A percentile compares a stretch with the other conserved stretches of the same genome.
Evolutionary conservation across 1,140 invertebrate species (phyloP).

Genomic region (Drosophila mojavensis): DNA sequence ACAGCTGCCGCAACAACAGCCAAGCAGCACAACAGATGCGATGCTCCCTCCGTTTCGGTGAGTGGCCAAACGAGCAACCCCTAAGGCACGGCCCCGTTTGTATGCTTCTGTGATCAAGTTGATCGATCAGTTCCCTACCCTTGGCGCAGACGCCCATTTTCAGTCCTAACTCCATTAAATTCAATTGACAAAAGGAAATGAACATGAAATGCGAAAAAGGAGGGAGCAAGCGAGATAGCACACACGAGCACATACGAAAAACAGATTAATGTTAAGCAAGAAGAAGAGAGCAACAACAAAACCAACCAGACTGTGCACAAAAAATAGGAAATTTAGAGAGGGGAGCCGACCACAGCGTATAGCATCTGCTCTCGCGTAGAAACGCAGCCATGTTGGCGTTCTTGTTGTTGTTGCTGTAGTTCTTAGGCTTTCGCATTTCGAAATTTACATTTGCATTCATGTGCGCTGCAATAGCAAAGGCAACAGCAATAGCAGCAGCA

Average conservation of each 20-base stretch:
- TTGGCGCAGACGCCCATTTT: conserved; percentile 57
- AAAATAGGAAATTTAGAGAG: neutral
- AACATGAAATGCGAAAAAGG: conserved; percentile 75
- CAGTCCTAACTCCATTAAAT: conserved; percentile 73
- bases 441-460: conserved; percentile 57
- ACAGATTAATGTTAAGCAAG: conserved; percentile 31
- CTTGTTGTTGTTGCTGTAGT: conserved; percentile 54
- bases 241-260: conserved; percentile 26
- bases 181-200: conserved; percentile 81
- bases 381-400: conserved; percentile 48
- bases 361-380: conserved; percentile 43
- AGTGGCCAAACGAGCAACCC: conserved; percentile 59
- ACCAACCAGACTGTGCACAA: no score
- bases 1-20: conserved; percentile 53
- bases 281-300: conserved; percentile 17
- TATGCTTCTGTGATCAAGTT: conserved; percentile 73
- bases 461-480: conserved; percentile 25
- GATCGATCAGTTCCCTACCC: conserved; percentile 77
- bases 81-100: conserved; percentile 52
- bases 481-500: neutral
- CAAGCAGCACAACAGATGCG: conserved; percentile 27
- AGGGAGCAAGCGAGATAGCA: conserved; percentile 34
- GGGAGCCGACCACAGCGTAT: conserved; percentile 37
- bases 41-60: conserved; percentile 49
- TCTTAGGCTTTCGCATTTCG: conserved; percentile 40